Base-by-base conservation (phyloP, 2,797 vertebrate species). In the Enoplosus armatus region DNA sequence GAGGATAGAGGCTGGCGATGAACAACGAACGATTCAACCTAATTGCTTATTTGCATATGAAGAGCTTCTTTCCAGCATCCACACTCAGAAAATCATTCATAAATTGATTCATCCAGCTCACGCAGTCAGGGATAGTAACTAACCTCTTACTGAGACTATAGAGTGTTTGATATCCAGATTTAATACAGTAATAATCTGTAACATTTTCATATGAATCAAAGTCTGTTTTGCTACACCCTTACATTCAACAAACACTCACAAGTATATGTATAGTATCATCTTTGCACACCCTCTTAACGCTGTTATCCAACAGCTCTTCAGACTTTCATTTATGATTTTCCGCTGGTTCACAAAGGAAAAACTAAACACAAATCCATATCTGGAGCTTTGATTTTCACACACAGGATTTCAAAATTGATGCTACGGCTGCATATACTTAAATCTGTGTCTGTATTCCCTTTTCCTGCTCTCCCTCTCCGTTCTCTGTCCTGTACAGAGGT, bases 21-120 rank as follows among this genome's bases (percentile, higher is more conserved):
- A 85, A 88, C 86, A 86, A 90, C 80, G 64, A 86, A 77, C 71
- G 75, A 84, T 87, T 91, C 76, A 61, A 80, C 80, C 80, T 87
- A 92, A 91, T 89, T 77, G 83, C 90, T 87, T 69, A 87, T 93
- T 91, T 93, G 88, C 90, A 92, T 90, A 89, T 90, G 86, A 91
- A 92, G 87, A 80, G 85, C 69, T 70, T 84, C 81, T 80, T 84
- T 78, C 77, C 76, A 86, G 78, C 43, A 83, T 58, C 76, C 83
- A 83, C 90, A 88, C 84, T 89, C 73, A 75, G 55, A 78, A 89
- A 89, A 85, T 85, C 85, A 89, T 86, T 91, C 79, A 82, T 59
- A 77, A 88, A 90, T 74, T 80, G 81, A 91, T 88, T 87, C 80
- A 89, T 87, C 62, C 51, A 65, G 83, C 85, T 80, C 65, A 45